These are phyloP conservation scores for Caenorhabditis tropicalis DNA, from an alignment of 1,140 invertebrate genomes.

Conservation along the genomic window DNA sequence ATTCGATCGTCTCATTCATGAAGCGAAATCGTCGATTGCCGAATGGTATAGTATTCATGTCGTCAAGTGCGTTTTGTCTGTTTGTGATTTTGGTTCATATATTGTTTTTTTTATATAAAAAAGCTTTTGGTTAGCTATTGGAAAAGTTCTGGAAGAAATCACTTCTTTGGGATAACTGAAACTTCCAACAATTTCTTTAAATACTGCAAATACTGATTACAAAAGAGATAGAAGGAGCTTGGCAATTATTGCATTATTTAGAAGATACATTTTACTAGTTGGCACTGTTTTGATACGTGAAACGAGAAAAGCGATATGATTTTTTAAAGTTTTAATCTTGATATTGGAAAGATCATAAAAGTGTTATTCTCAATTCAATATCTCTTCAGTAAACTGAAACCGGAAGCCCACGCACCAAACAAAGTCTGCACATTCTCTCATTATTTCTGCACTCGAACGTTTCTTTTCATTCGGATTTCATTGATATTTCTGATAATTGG, in stretches of 20 bases:
- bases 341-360: not conserved
- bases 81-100: not conserved
- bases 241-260: too few relatives aligned
- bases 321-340: too few relatives aligned
- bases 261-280: too few relatives aligned
- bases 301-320: too few relatives aligned
- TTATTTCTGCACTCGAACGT: constrained; percentile 24
- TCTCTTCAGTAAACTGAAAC: constrained; percentile 8
- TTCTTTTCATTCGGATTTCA: constrained; percentile 11
- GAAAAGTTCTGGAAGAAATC: too few relatives aligned
- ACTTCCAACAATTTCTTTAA: too few relatives aligned
- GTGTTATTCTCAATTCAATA: not conserved
- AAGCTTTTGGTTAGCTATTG: too few relatives aligned
- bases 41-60: constrained; percentile 40
- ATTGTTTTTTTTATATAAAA: too few relatives aligned
- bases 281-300: too few relatives aligned
- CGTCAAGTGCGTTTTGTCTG: constrained; percentile 19
- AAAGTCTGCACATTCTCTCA: constrained; percentile 19
- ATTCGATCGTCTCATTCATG: constrained; percentile 28
- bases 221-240: too few relatives aligned
- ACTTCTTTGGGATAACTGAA: too few relatives aligned
- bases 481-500: constrained; percentile 36
- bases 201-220: too few relatives aligned
- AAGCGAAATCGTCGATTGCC: constrained; percentile 8
- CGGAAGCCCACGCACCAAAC: not conserved